These are phyloP conservation scores for Drosophila multiciliata DNA, from an alignment of 2,888 invertebrate species.

Conservation along the genomic window DNA sequence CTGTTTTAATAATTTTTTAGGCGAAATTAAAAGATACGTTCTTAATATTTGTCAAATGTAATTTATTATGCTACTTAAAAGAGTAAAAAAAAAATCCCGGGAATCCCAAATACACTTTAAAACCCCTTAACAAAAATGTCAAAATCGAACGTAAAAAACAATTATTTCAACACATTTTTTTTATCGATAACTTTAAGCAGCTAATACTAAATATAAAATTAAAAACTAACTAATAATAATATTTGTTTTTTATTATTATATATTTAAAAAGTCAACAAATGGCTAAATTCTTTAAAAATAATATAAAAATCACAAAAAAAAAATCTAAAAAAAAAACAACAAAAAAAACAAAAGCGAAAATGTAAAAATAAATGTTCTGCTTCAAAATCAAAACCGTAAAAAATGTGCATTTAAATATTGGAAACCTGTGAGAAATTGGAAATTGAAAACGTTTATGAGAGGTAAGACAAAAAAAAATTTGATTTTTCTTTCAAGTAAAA, in stretches of 20 bases:
- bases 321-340: slow-evolving; percentile 18
- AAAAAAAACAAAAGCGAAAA: slow-evolving; percentile 56
- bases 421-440: not conserved
- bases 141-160: slow-evolving; percentile 40
- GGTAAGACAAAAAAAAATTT: not conserved
- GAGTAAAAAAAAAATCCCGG: slow-evolving; percentile 15
- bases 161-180: slow-evolving; percentile 48
- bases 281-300: slow-evolving; percentile 43
- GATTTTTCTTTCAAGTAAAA: not conserved
- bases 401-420: slow-evolving; percentile 34
- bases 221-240: slow-evolving; percentile 60
- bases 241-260: slow-evolving; percentile 49
- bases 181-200: slow-evolving; percentile 62
- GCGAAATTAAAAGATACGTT: slow-evolving; percentile 30
- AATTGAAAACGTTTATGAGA: not conserved
- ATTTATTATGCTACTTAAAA: slow-evolving; percentile 60
- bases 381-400: slow-evolving; percentile 60
- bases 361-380: slow-evolving; percentile 69
- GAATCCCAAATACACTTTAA: slow-evolving; percentile 15
- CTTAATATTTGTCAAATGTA: slow-evolving; percentile 52
- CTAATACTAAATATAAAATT: slow-evolving; percentile 61
- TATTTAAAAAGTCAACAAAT: slow-evolving; percentile 52
- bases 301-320: slow-evolving; percentile 22
- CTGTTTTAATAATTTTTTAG: slow-evolving; percentile 57
- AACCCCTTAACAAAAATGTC: slow-evolving; percentile 30